phyloP scores from a whole-genome alignment of 2,113 vertebrate genomes.

The Todiramphus chloris region DNA sequence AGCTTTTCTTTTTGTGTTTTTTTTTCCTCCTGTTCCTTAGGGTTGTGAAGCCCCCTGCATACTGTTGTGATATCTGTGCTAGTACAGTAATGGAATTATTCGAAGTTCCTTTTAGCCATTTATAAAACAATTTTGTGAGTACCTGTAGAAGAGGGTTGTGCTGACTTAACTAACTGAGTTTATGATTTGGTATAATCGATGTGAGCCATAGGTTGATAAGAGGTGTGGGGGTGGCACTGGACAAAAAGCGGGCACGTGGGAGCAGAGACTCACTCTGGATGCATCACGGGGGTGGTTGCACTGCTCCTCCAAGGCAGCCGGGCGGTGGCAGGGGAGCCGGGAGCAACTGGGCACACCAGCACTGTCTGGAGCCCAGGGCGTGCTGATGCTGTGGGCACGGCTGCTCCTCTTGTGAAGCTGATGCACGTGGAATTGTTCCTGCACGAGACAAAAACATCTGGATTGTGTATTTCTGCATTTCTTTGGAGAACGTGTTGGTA shows the following conservation, averaged over 20 bases:
- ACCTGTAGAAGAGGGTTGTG: background rate
- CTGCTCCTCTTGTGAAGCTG: background rate
- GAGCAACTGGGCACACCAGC: background rate
- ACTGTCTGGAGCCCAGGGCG: background rate
- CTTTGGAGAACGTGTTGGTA: background rate
- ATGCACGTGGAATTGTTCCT: background rate
- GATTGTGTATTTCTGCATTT: background rate
- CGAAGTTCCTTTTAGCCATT: background rate
- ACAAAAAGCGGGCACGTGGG: background rate
- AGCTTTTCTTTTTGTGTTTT: too few species aligned
- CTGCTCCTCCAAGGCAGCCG: background rate
- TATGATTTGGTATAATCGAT: background rate
- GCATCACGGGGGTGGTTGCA: accelerated
- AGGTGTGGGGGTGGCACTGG: background rate
- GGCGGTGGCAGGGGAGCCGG: accelerated
- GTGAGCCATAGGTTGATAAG: background rate
- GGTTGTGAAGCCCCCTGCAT: background rate
- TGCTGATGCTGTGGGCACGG: background rate
- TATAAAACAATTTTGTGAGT: background rate
- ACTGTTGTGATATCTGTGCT: background rate
- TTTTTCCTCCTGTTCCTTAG: background rate
- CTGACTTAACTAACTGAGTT: background rate
- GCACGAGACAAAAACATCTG: background rate
- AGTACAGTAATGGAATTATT: background rate
- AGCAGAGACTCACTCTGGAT: background rate